Evolutionary conservation across 2,888 invertebrate genomes (phyloP).

Genomic region (Phaedon cochleariae): DNA sequence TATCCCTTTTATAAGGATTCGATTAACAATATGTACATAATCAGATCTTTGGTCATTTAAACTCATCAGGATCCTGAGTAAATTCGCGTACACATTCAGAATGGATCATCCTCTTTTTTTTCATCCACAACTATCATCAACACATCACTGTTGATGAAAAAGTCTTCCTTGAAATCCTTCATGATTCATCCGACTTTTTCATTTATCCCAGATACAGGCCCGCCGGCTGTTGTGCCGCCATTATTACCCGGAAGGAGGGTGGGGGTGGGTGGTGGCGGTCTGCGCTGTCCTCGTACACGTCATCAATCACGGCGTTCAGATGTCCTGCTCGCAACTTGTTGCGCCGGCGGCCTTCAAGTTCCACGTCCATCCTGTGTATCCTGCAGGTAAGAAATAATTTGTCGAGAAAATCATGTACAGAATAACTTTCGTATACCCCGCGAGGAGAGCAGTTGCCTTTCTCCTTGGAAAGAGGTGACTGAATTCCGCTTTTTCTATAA

Average conservation of each 20-base stretch:
- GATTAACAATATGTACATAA: too few relatives aligned
- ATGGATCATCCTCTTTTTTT: neutral
- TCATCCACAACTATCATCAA: neutral
- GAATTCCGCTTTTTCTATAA: neutral
- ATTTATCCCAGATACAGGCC: conserved; percentile 65
- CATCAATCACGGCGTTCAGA: conserved; percentile 78
- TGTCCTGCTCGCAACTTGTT: conserved; percentile 70
- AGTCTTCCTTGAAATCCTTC: neutral
- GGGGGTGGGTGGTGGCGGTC: conserved; percentile 84
- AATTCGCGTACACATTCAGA: neutral
- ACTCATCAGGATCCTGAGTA: too few relatives aligned
- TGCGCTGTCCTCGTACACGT: conserved; percentile 78
- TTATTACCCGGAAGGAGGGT: conserved; percentile 88
- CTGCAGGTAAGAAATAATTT: conserved; percentile 66
- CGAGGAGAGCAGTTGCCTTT: too few relatives aligned
- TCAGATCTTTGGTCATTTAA: too few relatives aligned
- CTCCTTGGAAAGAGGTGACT: too few relatives aligned
- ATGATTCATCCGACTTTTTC: conserved; percentile 5
- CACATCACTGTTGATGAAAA: neutral
- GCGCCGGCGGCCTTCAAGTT: conserved; percentile 70
- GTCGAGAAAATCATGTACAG: too few relatives aligned
- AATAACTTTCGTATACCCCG: too few relatives aligned
- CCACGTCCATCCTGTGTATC: conserved; percentile 69
- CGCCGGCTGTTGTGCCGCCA: conserved; percentile 74
- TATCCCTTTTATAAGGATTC: too few relatives aligned